Conservation (phyloP, 2,797 vertebrate species). For the Notoglanidium macrostoma region DNA sequence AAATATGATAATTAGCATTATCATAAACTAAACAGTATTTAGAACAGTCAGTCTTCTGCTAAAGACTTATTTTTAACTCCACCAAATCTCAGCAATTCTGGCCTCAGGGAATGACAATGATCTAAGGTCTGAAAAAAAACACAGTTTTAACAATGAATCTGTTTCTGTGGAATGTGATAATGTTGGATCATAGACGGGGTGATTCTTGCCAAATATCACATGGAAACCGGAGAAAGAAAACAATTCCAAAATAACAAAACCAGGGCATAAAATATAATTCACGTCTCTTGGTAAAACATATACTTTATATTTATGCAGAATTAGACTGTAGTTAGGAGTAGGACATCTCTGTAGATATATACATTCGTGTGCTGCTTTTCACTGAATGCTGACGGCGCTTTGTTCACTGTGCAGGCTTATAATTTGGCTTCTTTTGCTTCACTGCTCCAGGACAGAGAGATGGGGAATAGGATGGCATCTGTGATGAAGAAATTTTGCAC, state of each 20-base stretch:
- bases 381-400: neutral
- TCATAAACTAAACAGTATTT: neutral
- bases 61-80: neutral
- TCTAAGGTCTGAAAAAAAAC: constrained; percentile 78
- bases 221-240: constrained; percentile 67
- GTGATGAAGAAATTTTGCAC: constrained; percentile 81
- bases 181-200: constrained; percentile 78
- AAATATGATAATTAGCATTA: neutral
- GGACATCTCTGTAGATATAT: neutral
- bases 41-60: neutral
- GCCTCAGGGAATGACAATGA: constrained; percentile 76
- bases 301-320: constrained; percentile 5
- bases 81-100: constrained; percentile 75
- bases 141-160: constrained; percentile 78
- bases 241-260: neutral
- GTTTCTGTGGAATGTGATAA: constrained; percentile 78
- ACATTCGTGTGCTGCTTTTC: neutral
- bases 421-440: constrained; percentile 70
- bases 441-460: constrained; percentile 77
- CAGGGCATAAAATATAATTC: neutral
- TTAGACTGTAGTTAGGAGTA: neutral
- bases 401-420: constrained; percentile 34
- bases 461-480: constrained; percentile 76
- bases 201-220: constrained; percentile 78
- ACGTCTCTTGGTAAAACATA: neutral